Evolutionary conservation across 2,797 vertebrate species (phyloP), one percentile per base, ranked within the genome.

Genomic region (Enteromius fasciolatus): DNA sequence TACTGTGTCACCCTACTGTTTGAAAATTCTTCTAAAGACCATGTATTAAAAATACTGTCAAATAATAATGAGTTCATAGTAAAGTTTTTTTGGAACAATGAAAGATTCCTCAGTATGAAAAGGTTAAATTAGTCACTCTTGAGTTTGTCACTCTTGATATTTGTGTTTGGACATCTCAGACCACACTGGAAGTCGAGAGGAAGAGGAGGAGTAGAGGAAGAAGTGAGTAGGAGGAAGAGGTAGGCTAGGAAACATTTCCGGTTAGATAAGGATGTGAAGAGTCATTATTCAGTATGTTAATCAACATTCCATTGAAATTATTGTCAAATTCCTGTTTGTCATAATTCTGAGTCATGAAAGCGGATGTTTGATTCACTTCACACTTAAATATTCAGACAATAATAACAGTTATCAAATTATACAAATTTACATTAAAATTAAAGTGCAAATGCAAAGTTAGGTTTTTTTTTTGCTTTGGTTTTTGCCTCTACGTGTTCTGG

Each of bases 401-500:
- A 9, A 39, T 9, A 39, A 39, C 8, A 39, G n/a, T 41, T 23
- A 59, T 76, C 36, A 25, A 61, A 44, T 36, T 1, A 18, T 4
- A 9, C 39, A 57, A 18, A 44, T 44, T 3, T 10, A 36, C 20
- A 41, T 39, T 31, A 17, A 15, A 28, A 15, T 39, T 5, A 3
- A 11, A 17, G 46, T 31, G 31, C 17, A 39, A 48, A 72, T 72
- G 72, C 72, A 54, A 75, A 33, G 18, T 20, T 57, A 31, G 2
- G 25, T 57, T 80, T 44, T 11, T 83, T 89, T 92, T 92, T 81
- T 90, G 89, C 89, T 79, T 86, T 81, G 86, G 83, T 67, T 70
- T 83, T 89, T 86, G 88, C 88, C 82, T 86, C 23, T 76, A 77
- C 79, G 77, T 88, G 86, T 89, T 90, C 88, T 78, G 84, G 90